Conservation (phyloP, 2,797 vertebrate genomes). For the Taeniopygia guttata region DNA sequence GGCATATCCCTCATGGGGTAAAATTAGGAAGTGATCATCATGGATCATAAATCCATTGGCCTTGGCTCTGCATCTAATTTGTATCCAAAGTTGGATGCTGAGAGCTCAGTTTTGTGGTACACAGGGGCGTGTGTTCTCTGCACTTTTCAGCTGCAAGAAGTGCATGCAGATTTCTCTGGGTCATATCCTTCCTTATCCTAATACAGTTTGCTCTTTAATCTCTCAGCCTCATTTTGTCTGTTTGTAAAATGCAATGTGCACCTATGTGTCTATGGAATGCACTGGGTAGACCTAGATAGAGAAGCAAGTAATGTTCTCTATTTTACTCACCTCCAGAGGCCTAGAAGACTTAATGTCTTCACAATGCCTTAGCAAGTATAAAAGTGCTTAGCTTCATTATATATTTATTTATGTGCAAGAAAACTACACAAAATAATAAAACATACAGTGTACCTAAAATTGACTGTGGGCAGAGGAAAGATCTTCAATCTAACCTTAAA, state of each 20-base stretch:
- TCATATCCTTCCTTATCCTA: not conserved
- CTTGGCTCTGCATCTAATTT: not conserved
- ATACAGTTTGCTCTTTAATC: not conserved
- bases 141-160: not conserved
- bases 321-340: constrained; percentile 5
- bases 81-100: not conserved
- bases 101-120: not conserved
- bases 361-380: constrained; percentile 4
- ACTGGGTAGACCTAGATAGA: constrained; percentile 18
- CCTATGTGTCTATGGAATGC: not conserved
- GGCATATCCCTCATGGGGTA: not conserved
- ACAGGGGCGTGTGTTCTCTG: rapidly evolving
- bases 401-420: constrained; percentile 31
- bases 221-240: not conserved
- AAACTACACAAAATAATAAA: constrained; percentile 2
- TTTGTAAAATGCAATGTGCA: not conserved
- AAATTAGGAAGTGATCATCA: not conserved
- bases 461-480: not conserved
- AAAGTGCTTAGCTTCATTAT: constrained; percentile 23
- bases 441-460: not conserved
- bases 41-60: not conserved
- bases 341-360: constrained; percentile 25
- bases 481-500: constrained; percentile 22
- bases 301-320: not conserved
- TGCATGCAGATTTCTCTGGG: not conserved